Evolutionary conservation across 1,140 invertebrate species (phyloP).

Genomic region (Helicoverpa zea): DNA sequence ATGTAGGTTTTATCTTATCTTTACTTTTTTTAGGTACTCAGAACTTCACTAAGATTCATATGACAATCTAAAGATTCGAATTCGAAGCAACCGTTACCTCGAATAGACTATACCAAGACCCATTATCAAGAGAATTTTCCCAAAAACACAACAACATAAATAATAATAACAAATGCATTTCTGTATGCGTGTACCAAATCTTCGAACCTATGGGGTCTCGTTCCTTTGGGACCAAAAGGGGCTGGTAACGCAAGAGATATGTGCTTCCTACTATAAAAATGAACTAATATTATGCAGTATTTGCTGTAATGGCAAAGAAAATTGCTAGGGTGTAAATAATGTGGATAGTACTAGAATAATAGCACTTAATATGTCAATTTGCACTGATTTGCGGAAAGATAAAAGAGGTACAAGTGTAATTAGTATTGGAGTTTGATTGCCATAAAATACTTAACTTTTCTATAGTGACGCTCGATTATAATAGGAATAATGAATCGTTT

Average conservation of each 20-base stretch:
- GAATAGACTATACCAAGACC: background rate
- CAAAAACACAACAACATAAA: slow-evolving; percentile 65
- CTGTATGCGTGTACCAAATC: slow-evolving; percentile 75
- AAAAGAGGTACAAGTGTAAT: too few relatives aligned
- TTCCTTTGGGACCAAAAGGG: slow-evolving; percentile 68
- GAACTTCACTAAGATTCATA: too few relatives aligned
- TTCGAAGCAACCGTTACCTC: too few relatives aligned
- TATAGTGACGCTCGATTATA: too few relatives aligned
- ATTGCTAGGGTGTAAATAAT: background rate
- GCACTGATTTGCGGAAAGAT: too few relatives aligned
- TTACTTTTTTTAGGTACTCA: too few relatives aligned
- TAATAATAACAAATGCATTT: slow-evolving; percentile 83
- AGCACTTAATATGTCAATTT: too few relatives aligned
- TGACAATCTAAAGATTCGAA: too few relatives aligned
- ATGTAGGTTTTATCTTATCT: too few relatives aligned
- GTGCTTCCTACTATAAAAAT: slow-evolving; percentile 74
- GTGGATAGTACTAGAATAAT: background rate
- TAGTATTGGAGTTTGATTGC: background rate
- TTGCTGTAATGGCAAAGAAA: slow-evolving; percentile 62
- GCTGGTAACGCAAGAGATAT: slow-evolving; percentile 71
- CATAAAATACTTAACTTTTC: too few relatives aligned
- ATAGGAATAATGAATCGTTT: too few relatives aligned
- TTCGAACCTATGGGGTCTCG: slow-evolving; percentile 70
- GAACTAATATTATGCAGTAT: slow-evolving; percentile 82
- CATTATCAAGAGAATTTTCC: background rate